A percentile compares a stretch with the other conserved stretches of the same genome.
Conservation (phyloP, 1,140 invertebrate genomes). For the Phymorhynchus buccinoides region DNA sequence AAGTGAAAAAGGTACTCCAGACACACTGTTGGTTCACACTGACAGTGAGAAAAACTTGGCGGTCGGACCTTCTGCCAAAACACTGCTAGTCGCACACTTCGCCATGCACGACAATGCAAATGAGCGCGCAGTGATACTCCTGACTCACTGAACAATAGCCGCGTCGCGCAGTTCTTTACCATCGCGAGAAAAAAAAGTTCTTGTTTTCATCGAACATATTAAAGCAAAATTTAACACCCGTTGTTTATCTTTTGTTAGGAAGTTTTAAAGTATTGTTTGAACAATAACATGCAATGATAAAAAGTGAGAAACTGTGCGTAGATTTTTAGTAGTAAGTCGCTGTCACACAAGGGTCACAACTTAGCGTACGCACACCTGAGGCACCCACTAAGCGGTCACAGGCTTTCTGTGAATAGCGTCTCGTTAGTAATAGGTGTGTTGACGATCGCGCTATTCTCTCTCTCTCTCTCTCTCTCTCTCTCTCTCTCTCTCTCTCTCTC, state of each 20-base stretch:
- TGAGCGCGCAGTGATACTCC: constrained; percentile 29
- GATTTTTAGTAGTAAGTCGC: constrained; percentile 27
- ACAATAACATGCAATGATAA: neutral
- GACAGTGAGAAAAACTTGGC: neutral
- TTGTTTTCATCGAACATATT: neutral
- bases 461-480: neutral
- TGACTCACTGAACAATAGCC: constrained; percentile 41
- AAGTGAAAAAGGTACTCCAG: constrained; percentile 19
- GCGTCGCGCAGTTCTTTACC: neutral
- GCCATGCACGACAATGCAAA: constrained; percentile 19
- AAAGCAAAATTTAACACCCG: neutral
- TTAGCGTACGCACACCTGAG: constrained; percentile 29
- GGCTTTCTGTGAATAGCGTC: too few species aligned
- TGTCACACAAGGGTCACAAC: constrained; percentile 15
- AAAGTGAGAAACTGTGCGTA: neutral
- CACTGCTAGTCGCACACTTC: constrained; percentile 15
- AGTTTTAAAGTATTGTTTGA: neutral
- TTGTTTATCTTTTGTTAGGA: neutral
- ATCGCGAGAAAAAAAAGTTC: neutral
- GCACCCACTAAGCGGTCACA: too few species aligned
- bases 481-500: constrained; percentile 3
- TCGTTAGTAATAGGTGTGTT: neutral
- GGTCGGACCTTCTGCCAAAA: neutral
- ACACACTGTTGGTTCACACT: neutral
- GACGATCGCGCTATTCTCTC: too few species aligned